Conservation (phyloP, 2,113 vertebrate genomes). For the Stigmatopora argus region DNA sequence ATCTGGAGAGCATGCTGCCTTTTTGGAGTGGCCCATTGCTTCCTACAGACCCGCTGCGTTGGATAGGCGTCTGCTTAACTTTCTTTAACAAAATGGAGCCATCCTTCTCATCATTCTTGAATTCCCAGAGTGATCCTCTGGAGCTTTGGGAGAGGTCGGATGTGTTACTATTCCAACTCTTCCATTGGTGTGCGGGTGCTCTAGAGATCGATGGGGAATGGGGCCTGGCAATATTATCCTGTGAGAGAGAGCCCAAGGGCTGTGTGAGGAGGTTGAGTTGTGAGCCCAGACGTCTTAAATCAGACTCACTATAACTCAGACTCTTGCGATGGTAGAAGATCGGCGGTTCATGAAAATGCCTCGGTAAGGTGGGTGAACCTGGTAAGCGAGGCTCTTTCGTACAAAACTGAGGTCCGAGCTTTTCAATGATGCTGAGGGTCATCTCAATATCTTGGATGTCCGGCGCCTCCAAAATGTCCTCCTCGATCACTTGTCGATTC, state of each 20-base stretch:
- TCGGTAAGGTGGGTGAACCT: conserved; percentile 59
- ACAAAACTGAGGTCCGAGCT: conserved; percentile 64
- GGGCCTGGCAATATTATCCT: conserved; percentile 41
- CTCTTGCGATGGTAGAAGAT: conserved; percentile 78
- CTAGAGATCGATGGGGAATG: neutral
- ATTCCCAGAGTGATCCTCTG: conserved; percentile 72
- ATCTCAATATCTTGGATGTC: conserved; percentile 79
- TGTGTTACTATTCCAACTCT: conserved; percentile 33
- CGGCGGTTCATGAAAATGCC: conserved; percentile 71
- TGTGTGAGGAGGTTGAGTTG: conserved; percentile 73
- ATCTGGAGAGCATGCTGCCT: conserved; percentile 34
- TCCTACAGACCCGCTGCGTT: conserved; percentile 72
- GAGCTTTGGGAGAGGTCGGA: conserved; percentile 54
- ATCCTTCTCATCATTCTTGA: conserved; percentile 61
- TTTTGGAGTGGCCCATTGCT: conserved; percentile 14
- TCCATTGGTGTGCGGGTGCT: neutral
- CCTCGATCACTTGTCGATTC: conserved; percentile 81
- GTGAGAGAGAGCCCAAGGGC: conserved; percentile 64
- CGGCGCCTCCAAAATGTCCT: conserved; percentile 73
- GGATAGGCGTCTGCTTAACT: conserved; percentile 59
- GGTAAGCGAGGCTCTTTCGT: conserved; percentile 53
- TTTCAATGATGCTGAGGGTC: conserved; percentile 59
- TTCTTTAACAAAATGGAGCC: conserved; percentile 54
- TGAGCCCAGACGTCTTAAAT: conserved; percentile 75
- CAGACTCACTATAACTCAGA: conserved; percentile 90